These are phyloP conservation scores for Ageneiosus marmoratus DNA, from an alignment of 2,113 vertebrate species.

Conservation along the genomic window DNA sequence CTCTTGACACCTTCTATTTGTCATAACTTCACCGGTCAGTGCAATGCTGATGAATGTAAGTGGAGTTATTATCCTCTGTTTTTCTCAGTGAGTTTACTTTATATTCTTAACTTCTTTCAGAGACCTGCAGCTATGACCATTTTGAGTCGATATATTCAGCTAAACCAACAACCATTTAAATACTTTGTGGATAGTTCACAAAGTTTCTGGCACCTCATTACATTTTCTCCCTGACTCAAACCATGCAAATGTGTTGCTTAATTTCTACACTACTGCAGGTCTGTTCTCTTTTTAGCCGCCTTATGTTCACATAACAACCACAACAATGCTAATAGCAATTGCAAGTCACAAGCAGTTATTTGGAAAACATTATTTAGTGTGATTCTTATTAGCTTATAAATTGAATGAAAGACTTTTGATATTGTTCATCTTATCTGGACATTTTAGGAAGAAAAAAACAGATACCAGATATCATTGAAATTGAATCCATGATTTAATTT, in stretches of 20 bases:
- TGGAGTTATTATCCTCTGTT: not conserved
- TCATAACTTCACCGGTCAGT: not conserved
- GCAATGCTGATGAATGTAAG: not conserved
- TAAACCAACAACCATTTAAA: not conserved
- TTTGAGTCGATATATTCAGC: not conserved
- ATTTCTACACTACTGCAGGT: too few species aligned
- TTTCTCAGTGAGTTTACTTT: not conserved
- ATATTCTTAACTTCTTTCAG: not conserved
- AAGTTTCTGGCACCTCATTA: not conserved
- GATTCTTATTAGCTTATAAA: not conserved
- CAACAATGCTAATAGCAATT: not conserved
- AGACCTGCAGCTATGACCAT: not conserved
- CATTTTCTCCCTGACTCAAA: not conserved
- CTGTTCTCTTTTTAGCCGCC: too few species aligned
- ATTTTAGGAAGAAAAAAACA: not conserved
- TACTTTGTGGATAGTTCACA: not conserved
- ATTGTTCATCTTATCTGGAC: not conserved
- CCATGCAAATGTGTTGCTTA: too few species aligned
- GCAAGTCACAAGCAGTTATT: not conserved
- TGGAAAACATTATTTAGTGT: not conserved
- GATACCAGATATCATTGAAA: not conserved
- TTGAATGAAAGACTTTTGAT: not conserved
- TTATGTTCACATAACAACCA: too few species aligned
- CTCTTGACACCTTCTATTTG: conserved; percentile 1
- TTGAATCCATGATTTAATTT: not conserved